Conservation (phyloP, 2,113 vertebrate genomes). For the Pterocles burchelli region DNA sequence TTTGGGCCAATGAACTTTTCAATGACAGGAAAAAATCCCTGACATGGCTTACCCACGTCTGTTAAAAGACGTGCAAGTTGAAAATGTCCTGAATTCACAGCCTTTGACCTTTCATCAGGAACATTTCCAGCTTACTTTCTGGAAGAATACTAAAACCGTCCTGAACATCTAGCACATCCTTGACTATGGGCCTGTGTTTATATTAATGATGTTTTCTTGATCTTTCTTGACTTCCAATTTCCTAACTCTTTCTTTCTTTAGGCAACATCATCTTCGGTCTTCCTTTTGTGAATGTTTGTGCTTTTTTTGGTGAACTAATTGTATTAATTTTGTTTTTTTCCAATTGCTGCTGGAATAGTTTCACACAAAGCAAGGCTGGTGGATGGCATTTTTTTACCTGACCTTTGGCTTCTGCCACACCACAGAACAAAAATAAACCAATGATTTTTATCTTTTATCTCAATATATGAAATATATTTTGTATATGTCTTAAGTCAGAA, state of each 20-base stretch:
- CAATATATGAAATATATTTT: neutral
- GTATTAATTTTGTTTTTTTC: neutral
- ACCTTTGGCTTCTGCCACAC: neutral
- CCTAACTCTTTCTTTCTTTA: neutral
- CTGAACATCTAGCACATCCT: no score
- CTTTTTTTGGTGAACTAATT: fast-evolving
- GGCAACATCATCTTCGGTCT: neutral
- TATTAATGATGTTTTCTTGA: neutral
- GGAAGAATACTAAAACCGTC: no score
- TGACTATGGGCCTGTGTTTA: no score
- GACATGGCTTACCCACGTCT: no score
- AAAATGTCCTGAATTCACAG: no score
- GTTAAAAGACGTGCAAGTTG: no score
- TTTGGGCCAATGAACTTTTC: no score
- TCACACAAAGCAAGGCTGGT: neutral
- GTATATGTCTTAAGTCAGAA: neutral
- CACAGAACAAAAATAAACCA: neutral
- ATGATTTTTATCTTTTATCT: neutral
- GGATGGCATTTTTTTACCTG: neutral
- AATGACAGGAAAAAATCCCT: no score
- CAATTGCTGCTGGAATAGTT: neutral
- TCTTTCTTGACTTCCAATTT: neutral
- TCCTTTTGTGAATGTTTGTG: neutral
- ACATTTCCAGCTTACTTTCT: no score
- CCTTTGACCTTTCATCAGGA: no score